Base-by-base conservation (phyloP, 2,888 invertebrate species). In the Nipponacmea schrenckii region DNA sequence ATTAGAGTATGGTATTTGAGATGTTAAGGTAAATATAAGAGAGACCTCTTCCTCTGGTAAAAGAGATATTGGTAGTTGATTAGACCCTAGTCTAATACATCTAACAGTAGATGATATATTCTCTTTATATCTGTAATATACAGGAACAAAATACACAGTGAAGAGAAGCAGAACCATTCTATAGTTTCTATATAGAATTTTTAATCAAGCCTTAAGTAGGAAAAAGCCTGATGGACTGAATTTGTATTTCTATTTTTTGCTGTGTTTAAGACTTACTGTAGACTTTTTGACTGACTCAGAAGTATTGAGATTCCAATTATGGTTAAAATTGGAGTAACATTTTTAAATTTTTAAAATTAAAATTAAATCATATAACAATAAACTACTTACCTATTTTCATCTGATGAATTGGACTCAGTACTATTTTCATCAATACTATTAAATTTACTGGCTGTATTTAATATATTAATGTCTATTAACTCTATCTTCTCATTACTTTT, bases 391-490 rank as follows among this genome's bases (percentile, higher is more conserved):
- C 31, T 56, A 17, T n/a, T 56, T 27, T 44, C n/a, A 20, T 46
- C 56, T 31, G 24, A 17, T 56, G 20, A n/a, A 62, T 68, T 79
- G 77, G 79, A 77, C 78, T 72, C 79, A 79, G 69, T 78, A 79
- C 78, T 56, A 24, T 24, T 12, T 56, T 20, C 20, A 24, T 56
- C 56, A 12, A 24, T 24, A 56, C 20, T 24, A 56, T 24, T 56
- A 24, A 24, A 56, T 56, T 24, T 56, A 56, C 56, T 56, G 56
- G 56, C 20, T 4, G 56, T 56, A 56, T 56, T 56, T 56, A 56
- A 56, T 56, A 56, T 56, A 56, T 56, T 56, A 10, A 56, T 10
- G 20, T 56, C 56, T 56, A 56, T 15, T 56, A 56, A 56, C 56
- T 56, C 56, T 20, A 56, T 24, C 14, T 20, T 24, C 14, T 56